Conservation (phyloP, 1,140 invertebrate species). For the Anastatus disparis region DNA sequence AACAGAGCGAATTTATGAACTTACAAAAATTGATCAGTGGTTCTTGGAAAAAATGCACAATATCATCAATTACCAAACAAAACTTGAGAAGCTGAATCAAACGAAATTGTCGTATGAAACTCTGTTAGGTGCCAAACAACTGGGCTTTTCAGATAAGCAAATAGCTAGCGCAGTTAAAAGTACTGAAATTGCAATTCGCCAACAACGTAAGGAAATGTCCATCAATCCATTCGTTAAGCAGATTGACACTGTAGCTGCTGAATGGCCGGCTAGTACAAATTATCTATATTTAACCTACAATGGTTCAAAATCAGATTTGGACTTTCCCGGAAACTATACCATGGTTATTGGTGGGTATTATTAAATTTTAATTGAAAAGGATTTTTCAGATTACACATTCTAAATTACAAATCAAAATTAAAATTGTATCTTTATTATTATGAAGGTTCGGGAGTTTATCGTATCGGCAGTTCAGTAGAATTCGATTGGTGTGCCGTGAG, state of each 20-base stretch:
- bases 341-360: conserved; percentile 80
- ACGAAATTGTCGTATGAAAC: conserved; percentile 70
- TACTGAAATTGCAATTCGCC: conserved; percentile 83
- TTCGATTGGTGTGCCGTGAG: conserved; percentile 99
- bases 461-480: conserved; percentile 98
- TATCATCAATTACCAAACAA: conserved; percentile 81
- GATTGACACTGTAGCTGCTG: conserved; percentile 99
- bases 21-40: conserved; percentile 98
- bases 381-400: too few relatives aligned
- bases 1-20: conserved; percentile 85
- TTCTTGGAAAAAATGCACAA: conserved; percentile 96
- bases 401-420: too few relatives aligned
- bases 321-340: conserved; percentile 81
- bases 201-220: conserved; percentile 76
- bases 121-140: conserved; percentile 86
- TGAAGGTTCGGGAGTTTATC: conserved; percentile 95
- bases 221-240: conserved; percentile 94
- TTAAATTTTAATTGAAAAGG: too few relatives aligned
- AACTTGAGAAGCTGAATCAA: conserved; percentile 73
- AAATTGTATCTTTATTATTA: too few relatives aligned
- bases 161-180: conserved; percentile 91
- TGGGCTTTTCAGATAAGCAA: conserved; percentile 98
- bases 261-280: conserved; percentile 98
- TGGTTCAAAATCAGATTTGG: conserved; percentile 85
- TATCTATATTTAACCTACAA: conserved; percentile 99